Conservation (phyloP, 2,113 vertebrate species). For the Alouatta palliata region DNA sequence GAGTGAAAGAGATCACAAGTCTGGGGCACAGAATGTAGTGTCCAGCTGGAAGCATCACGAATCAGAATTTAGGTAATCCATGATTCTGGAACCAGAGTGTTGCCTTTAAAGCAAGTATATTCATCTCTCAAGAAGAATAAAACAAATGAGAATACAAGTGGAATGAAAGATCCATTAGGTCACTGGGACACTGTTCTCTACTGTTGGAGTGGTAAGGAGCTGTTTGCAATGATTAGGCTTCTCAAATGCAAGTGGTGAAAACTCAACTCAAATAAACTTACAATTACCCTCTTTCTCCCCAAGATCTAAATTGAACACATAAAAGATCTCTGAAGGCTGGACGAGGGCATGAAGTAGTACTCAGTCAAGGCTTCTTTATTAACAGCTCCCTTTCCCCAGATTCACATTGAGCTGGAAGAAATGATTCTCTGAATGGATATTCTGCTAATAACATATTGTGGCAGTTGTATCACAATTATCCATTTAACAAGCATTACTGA, state of each 20-base stretch:
- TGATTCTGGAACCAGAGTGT: not conserved
- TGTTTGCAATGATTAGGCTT: not conserved
- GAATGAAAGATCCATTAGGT: not conserved
- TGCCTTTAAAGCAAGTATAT: not conserved
- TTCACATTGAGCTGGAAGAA: not conserved
- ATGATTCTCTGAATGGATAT: not conserved
- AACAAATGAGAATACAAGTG: too few relatives aligned
- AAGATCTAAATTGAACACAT: not conserved
- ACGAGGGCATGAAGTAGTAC: too few relatives aligned
- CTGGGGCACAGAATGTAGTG: fast-evolving
- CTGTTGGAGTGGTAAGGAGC: not conserved
- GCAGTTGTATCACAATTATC: not conserved
- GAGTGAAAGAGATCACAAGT: not conserved
- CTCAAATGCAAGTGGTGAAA: not conserved
- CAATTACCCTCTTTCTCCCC: not conserved
- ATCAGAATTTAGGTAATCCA: not conserved
- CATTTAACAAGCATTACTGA: not conserved
- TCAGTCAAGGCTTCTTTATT: not conserved
- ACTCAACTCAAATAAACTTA: not conserved
- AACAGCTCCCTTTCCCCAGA: not conserved
- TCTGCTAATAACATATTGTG: too few relatives aligned
- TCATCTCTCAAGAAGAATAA: not conserved
- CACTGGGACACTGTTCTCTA: not conserved
- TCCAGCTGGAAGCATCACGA: not conserved
- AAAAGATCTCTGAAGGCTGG: not conserved